Evolutionary conservation across 2,113 vertebrate species (phyloP), one percentile per base, ranked within the genome.

Genomic region (Alexandromys fortis): DNA sequence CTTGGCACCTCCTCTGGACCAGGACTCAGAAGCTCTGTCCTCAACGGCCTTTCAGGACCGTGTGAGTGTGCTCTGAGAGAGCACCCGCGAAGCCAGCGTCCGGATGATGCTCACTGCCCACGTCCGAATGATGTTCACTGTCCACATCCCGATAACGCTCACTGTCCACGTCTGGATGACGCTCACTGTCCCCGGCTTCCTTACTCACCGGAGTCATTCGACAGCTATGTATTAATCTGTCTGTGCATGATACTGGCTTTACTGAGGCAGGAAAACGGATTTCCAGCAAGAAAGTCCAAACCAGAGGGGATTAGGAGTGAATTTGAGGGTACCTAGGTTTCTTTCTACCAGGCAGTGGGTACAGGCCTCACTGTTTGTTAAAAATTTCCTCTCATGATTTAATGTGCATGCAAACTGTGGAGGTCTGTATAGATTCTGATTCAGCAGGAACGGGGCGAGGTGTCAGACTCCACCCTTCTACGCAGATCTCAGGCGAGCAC

Each of bases 251-350:
- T 49, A 77, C 21, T 89, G 61, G 52, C 49, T 93, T 79, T 92
- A 58, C 49, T 73, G 61, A 91, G 38, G 5, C 45, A 88, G 81
- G 89, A 72, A 88, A 94, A 82, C 45, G 68, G 77, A 68, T 82
- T 91, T 90, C 72, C 89, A 93, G 21, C 55, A 92, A 90, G 12
- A 94, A 75, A 28, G 38, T 47, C 26, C 49, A 92, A 73, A 83
- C 67, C 2, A 16, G 79, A 92, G 88, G 65, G n/a, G 68, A 81
- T 87, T 78, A 63, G 73, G 11, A 94, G 47, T 91, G 19, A 91
- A 86, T 55, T 65, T 90, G 45, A 28, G 35, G 77, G 35, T 63
- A 52, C 7, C 24, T 7, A 35, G 61, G 38, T 55, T 73, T 89
- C 52, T 55, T 73, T 89, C 52, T 16, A 7, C 76, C 52, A 81